These are phyloP conservation scores for Passer domesticus DNA, from an alignment of 2,113 vertebrate species.

Conservation along the genomic window DNA sequence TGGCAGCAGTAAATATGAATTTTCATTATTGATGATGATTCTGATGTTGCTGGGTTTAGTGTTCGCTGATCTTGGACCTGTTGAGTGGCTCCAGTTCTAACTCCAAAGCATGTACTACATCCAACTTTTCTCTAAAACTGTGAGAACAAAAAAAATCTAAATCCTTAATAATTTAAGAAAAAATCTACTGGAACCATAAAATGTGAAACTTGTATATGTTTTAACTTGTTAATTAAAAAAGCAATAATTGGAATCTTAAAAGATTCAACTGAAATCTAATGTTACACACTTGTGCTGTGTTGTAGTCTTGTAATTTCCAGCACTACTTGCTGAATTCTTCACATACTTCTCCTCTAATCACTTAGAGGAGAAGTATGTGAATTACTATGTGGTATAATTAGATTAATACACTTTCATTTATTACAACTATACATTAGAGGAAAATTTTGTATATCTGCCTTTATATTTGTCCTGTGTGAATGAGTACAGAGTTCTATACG, in stretches of 20 bases:
- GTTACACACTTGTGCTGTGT: background rate
- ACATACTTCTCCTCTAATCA: background rate
- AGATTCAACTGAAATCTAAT: background rate
- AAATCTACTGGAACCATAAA: background rate
- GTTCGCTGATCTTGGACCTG: background rate
- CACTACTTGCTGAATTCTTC: background rate
- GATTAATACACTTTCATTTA: constrained; percentile 59
- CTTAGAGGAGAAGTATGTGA: background rate
- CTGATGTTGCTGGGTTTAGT: background rate
- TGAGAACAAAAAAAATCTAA: constrained; percentile 5
- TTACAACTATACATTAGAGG: constrained; percentile 19
- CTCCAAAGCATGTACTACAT: background rate
- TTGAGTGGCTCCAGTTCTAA: background rate
- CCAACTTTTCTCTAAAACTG: background rate
- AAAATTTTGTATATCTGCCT: constrained; percentile 41
- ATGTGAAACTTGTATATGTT: constrained; percentile 19
- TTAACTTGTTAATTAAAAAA: constrained; percentile 53
- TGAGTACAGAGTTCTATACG: background rate
- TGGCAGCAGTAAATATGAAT: background rate
- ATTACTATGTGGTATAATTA: constrained; percentile 45
- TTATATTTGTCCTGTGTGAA: background rate
- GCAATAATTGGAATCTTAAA: constrained; percentile 14
- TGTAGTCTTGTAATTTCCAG: constrained; percentile 12
- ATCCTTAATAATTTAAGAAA: constrained; percentile 51
- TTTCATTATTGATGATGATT: background rate